Conservation (phyloP, 2,113 vertebrate genomes). For the Falco punctatus region DNA sequence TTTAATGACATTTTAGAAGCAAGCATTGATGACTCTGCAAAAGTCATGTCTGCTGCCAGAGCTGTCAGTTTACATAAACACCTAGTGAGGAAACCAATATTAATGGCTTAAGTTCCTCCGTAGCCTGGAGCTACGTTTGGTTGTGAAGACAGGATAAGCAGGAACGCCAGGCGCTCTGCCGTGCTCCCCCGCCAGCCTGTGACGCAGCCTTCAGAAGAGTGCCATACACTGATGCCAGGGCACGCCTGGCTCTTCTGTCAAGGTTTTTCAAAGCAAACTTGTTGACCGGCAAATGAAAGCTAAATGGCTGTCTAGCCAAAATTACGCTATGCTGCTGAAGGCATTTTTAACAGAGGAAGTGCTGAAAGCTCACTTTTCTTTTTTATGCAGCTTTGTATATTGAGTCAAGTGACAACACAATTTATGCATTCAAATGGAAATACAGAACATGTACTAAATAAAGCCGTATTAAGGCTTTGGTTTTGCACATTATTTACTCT, state of each 20-base stretch:
- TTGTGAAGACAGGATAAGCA: not conserved
- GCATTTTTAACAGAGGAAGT: not conserved
- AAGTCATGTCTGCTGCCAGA: constrained; percentile 46
- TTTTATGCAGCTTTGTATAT: not conserved
- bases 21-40: constrained; percentile 34
- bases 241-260: not conserved
- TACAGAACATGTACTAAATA: not conserved
- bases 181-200: constrained; percentile 14
- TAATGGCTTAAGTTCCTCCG: not conserved
- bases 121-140: not conserved
- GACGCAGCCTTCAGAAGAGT: not conserved
- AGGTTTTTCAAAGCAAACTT: not conserved
- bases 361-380: not conserved
- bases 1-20: constrained; percentile 57
- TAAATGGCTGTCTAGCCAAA: not conserved
- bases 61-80: constrained; percentile 54
- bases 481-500: not conserved
- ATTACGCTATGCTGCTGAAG: not conserved
- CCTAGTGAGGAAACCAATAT: constrained; percentile 36
- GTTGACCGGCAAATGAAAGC: not conserved
- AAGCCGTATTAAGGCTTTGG: not conserved
- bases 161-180: not conserved
- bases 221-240: not conserved
- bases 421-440: not conserved
- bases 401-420: not conserved